phyloP scores from a whole-genome alignment of 1,140 invertebrate genomes.

The Medauroidea extradentata region DNA sequence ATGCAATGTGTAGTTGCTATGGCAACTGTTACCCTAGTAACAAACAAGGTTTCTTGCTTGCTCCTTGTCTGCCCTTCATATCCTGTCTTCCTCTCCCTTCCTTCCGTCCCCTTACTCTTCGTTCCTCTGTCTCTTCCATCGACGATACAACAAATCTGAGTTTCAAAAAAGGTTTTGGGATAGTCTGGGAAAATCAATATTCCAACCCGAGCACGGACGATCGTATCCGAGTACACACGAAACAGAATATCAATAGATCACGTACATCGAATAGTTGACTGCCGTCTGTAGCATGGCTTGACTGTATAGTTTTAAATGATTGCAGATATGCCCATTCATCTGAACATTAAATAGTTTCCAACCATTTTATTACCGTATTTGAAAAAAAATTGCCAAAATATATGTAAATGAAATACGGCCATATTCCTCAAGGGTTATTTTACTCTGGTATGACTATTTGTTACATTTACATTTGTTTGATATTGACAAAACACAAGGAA shows the following conservation, averaged over 20 bases:
- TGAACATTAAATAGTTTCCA: too few relatives aligned
- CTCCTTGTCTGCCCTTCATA: neutral
- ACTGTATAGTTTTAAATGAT: too few relatives aligned
- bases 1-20: slow-evolving; percentile 10
- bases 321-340: too few relatives aligned
- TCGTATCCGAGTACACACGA: neutral
- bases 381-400: too few relatives aligned
- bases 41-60: slow-evolving; percentile 9
- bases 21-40: slow-evolving; percentile 7
- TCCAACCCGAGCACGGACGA: slow-evolving; percentile 2
- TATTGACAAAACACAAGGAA: too few relatives aligned
- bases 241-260: slow-evolving; percentile 7
- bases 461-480: too few relatives aligned
- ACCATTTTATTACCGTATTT: too few relatives aligned
- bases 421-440: too few relatives aligned
- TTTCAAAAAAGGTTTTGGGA: slow-evolving; percentile 6
- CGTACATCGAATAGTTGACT: too few relatives aligned
- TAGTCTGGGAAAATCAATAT: slow-evolving; percentile 13
- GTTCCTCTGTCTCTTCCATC: neutral
- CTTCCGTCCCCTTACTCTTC: neutral
- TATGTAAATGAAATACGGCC: too few relatives aligned
- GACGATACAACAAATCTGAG: slow-evolving; percentile 4
- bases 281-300: too few relatives aligned
- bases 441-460: too few relatives aligned
- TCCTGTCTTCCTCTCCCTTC: neutral